Base-by-base conservation (phyloP, 2,888 invertebrate genomes). In the Drosophila crucigera region DNA sequence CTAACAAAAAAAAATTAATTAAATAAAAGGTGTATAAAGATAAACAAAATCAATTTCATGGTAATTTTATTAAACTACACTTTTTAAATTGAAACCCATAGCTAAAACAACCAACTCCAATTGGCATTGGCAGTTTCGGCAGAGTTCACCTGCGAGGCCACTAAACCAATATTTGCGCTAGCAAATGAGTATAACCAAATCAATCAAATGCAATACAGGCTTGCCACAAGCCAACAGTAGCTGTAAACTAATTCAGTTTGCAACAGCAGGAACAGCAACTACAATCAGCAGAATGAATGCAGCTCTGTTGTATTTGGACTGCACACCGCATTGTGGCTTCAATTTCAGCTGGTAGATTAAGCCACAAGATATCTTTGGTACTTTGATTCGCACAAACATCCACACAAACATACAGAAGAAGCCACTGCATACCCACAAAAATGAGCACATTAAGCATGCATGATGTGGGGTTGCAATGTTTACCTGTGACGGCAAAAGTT, bases 121-220 rank as follows among this genome's bases (percentile, higher is more conserved):
- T 56, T 56, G 55, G 55, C 37, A 56, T 28, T 37, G 49, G 28
- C 39, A 19, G n/a, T 39, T 30, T 14, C 31, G 25, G n/a, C 31
- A n/a, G 31, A n/a, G 47, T 43, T 47, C 69, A 37, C 19, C 47
- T 25, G 50, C 50, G 61, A 55, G 43, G 64, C 64, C 60, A 66
- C 41, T 68, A 37, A 22, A 31, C 25, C 84, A 86, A 84, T 84
- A 84, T 84, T 84, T 84, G 74, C 74, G 58, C 73, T 81, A 73
- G 82, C 87, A 83, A 83, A 83, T 87, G 87, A 80, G 84, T 78
- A 74, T 60, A 84, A 77, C 79, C 82, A 70, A 85, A 82, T 84
- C 87, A 84, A 86, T 84, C 82, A 81, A 83, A 83, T 76, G 74
- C 76, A 79, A 68, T 76, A 68, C 74, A 68, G 72, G 73, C 70